These are phyloP conservation scores for Hylia prasina DNA, from an alignment of 2,113 vertebrate genomes.

Conservation along the genomic window DNA sequence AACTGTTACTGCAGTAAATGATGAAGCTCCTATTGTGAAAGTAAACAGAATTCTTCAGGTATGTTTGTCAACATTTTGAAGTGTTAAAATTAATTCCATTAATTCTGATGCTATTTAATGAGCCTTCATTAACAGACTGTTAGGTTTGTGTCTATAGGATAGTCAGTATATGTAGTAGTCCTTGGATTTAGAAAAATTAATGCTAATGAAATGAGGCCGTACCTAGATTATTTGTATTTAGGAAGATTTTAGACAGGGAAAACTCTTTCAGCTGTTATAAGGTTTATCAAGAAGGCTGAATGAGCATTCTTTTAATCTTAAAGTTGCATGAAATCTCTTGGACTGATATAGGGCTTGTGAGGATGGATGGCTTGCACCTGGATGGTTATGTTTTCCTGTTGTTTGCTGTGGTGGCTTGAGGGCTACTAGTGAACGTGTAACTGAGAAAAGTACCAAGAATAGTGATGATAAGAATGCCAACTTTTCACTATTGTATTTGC, in stretches of 20 bases:
- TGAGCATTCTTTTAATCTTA: not conserved
- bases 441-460: not conserved
- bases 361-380: not conserved
- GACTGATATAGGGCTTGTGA: not conserved
- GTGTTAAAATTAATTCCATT: not conserved
- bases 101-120: not conserved
- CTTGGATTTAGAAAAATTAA: not conserved
- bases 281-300: not conserved
- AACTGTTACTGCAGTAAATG: slow-evolving; percentile 81
- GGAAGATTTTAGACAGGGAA: not conserved
- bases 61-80: slow-evolving; percentile 53
- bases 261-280: not conserved
- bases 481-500: not conserved
- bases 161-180: not conserved
- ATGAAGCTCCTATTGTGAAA: slow-evolving; percentile 82
- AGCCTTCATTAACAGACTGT: not conserved
- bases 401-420: not conserved
- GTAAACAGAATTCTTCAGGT: slow-evolving; percentile 86
- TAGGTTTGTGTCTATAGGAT: not conserved
- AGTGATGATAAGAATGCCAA: not conserved
- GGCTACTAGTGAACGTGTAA: not conserved
- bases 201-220: not conserved
- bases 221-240: not conserved
- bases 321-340: not conserved
- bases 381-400: not conserved